Percentiles rank a stretch among this genome's conserved stretches.
These are phyloP conservation scores for Homarus gammarus DNA, from an alignment of 2,888 invertebrate genomes.

Conservation along the genomic window DNA sequence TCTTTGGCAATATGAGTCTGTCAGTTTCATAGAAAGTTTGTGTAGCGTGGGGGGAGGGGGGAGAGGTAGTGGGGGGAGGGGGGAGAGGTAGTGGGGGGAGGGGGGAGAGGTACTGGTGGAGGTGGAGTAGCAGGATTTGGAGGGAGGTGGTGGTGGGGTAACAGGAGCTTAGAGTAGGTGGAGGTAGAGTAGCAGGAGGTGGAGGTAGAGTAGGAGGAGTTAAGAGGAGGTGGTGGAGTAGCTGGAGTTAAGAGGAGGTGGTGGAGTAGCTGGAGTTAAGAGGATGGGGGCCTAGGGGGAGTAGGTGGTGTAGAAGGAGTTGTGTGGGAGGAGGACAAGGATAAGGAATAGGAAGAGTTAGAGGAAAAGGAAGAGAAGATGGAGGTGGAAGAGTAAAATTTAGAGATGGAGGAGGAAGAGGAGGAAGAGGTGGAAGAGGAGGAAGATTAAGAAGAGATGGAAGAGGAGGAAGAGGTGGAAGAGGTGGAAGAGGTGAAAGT, in stretches of 20 bases:
- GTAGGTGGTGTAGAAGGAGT: no score
- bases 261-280: no score
- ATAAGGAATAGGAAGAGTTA: background rate
- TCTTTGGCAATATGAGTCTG: background rate
- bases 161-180: background rate
- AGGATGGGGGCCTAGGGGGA: no score
- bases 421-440: background rate
- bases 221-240: no score
- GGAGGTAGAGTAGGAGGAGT: background rate
- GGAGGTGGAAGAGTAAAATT: background rate
- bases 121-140: background rate
- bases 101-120: conserved; percentile 5
- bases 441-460: background rate
- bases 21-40: conserved; percentile 9
- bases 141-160: background rate
- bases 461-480: background rate
- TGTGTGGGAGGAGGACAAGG: no score
- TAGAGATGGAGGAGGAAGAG: conserved; percentile 5
- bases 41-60: conserved; percentile 5
- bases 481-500: no score
- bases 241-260: no score
- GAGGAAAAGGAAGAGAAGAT: background rate
- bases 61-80: conserved; percentile 7
- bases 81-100: background rate
- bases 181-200: background rate